Percentiles rank a stretch among this genome's conserved stretches.
phyloP scores from a whole-genome alignment of 2,113 vertebrate genomes.

The Hyperopisus bebe region DNA sequence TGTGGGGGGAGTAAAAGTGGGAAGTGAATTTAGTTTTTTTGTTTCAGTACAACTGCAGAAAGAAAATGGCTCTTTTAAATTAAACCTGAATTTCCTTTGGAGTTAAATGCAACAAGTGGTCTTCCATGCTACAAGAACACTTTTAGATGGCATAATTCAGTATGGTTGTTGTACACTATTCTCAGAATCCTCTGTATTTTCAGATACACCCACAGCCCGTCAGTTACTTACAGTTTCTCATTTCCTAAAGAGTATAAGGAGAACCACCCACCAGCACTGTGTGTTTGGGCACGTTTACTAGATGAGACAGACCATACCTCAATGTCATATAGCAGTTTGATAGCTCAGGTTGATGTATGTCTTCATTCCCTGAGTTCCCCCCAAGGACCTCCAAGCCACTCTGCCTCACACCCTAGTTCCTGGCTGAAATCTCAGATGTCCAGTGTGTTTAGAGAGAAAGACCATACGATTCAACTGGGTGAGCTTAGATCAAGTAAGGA shows the following conservation, averaged over 20 bases:
- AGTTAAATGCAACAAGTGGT: neutral
- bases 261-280: neutral
- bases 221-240: neutral
- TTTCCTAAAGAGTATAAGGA: neutral
- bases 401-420: neutral
- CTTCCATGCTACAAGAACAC: neutral
- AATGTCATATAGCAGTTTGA: neutral
- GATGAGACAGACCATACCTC: neutral
- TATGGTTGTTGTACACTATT: neutral
- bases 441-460: neutral
- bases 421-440: neutral
- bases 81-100: neutral
- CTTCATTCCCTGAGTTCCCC: neutral
- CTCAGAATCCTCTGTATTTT: neutral
- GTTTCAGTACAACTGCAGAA: neutral
- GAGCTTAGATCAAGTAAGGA: no score
- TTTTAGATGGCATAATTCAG: neutral
- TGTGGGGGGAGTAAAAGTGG: neutral
- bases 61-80: neutral
- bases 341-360: neutral
- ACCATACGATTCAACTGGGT: no score
- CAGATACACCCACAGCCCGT: neutral
- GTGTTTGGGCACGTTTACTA: neutral
- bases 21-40: neutral
- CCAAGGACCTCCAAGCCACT: neutral